Percentiles rank a stretch among this genome's conserved stretches.
phyloP scores from a whole-genome alignment of 2,113 vertebrate genomes.

The Cariama cristata region DNA sequence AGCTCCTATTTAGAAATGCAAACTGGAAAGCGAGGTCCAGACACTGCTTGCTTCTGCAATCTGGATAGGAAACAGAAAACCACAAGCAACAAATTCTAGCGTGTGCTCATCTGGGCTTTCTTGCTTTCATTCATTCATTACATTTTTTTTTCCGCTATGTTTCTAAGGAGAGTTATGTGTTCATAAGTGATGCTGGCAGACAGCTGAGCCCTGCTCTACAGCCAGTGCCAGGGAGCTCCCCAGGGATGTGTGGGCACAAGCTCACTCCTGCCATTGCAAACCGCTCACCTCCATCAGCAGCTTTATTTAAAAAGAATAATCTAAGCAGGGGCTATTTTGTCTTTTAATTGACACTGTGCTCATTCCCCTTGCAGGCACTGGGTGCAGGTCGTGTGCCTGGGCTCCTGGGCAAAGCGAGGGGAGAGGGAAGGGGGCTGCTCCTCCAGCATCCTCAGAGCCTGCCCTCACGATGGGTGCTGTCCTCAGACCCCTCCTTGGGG shows the following conservation, averaged over 20 bases:
- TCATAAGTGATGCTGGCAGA: not conserved
- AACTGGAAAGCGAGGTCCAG: not conserved
- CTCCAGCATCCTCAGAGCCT: fast-evolving
- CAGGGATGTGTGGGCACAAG: fast-evolving
- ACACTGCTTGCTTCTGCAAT: not conserved
- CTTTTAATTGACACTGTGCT: not conserved
- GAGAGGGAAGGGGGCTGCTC: not conserved
- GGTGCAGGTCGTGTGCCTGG: not conserved
- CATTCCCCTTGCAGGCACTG: not conserved
- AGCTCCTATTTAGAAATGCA: not conserved
- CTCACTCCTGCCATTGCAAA: not conserved
- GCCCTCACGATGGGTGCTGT: fast-evolving
- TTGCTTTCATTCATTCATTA: not conserved
- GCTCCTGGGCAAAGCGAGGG: not conserved
- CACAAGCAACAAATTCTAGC: not conserved
- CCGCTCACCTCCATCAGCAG: not conserved
- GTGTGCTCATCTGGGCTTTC: not conserved
- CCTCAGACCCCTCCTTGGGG: not conserved
- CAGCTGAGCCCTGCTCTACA: not conserved
- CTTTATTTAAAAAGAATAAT: not conserved
- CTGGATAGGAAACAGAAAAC: not conserved
- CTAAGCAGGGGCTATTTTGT: not conserved
- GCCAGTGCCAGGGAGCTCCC: not conserved
- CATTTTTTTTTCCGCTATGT: not conserved
- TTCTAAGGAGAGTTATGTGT: not conserved